Conservation (phyloP, 2,797 vertebrate species). For the Pitangus sulphuratus region DNA sequence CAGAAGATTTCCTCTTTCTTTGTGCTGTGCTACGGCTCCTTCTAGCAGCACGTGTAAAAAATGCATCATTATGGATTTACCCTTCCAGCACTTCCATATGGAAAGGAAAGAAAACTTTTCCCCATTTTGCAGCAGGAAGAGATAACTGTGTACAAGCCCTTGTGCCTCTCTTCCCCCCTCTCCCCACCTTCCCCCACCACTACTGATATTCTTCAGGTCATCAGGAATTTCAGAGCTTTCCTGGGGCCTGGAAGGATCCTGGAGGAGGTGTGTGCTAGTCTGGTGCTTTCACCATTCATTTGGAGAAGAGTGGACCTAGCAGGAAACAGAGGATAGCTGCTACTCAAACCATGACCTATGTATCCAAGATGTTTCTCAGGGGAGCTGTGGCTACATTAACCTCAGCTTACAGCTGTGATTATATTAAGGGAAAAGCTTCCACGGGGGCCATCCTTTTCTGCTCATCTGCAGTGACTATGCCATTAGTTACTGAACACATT, state of each 20-base stretch:
- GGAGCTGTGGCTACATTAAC: neutral
- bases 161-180: neutral
- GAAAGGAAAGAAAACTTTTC: neutral
- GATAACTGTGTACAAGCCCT: fast-evolving
- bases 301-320: neutral
- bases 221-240: neutral
- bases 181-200: no score
- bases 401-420: neutral
- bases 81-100: neutral
- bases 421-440: slow-evolving; percentile 5
- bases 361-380: neutral
- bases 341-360: neutral
- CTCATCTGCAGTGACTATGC: neutral
- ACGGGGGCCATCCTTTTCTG: neutral
- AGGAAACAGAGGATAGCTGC: neutral
- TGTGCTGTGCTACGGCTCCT: fast-evolving
- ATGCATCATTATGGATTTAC: neutral
- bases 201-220: neutral
- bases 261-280: neutral
- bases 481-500: neutral
- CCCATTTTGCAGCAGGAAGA: neutral
- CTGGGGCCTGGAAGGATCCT: neutral
- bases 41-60: neutral
- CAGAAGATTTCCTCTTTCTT: neutral
- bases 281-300: neutral